Base-by-base conservation (phyloP, 2,888 invertebrate genomes). In the Xanthostigma xanthostigma region DNA sequence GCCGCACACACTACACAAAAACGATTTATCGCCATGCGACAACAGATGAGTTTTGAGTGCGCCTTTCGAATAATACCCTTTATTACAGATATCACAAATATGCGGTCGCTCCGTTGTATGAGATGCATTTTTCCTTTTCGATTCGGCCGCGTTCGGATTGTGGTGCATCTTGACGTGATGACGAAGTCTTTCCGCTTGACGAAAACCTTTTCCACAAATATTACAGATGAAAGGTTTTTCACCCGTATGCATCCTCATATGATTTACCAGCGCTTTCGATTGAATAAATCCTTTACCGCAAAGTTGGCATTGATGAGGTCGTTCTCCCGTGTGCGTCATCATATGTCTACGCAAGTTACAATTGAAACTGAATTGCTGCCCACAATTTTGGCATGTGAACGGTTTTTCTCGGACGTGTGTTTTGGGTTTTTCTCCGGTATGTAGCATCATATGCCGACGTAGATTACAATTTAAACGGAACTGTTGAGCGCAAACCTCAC, bases 1-100 rank as follows among this genome's bases (percentile, higher is more conserved):
- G 8, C 59, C 59, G 44, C 60, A 60, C 14, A 58, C 56, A 12
- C 53, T 53, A 42, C 60, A 60, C 34, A 59, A 51, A 49, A 56
- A 36, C 35, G 39, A 40, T 40, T 46, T 40, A 44, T 36, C 36
- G 9, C 33, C 17, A 34, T 46, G 46, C 12, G 39, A 11, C 34
- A 27, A 17, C 2, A 9, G 11, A 14, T 46, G 46, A 13, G 46
- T 40, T 11, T 46, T 12, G 9, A 46, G 13, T 8, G 12, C 14
- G 10, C 33, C 13, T 33, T 46, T 46, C 17, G 39, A 40, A 8
- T 33, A 34, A 33, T 40, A 46, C 6, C 17, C 13, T 12, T 34
- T 14, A 27, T 40, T 13, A 40, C 46, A 46, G 33, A 17, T 38
- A 3, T 14, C 17, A 27, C 46, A 46, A 9, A 35, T 13, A 36